These are phyloP conservation scores for Dorcus parallelipipedus DNA, from an alignment of 2,888 invertebrate genomes.

Conservation along the genomic window DNA sequence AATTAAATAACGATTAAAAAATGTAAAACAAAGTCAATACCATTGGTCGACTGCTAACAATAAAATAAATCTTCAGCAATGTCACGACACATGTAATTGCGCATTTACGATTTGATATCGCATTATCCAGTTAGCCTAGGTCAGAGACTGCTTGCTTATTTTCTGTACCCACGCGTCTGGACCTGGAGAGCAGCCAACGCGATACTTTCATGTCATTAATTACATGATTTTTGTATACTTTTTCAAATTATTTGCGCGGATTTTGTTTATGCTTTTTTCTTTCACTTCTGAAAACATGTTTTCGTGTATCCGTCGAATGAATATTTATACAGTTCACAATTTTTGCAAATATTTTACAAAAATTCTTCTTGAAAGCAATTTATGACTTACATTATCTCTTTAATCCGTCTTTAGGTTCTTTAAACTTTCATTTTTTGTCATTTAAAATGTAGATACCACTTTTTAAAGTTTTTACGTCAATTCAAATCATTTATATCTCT, in stretches of 20 bases:
- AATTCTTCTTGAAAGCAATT: too few species aligned
- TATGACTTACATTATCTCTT: too few species aligned
- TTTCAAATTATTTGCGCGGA: background rate
- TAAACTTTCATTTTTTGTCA: too few species aligned
- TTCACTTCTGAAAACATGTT: conserved; percentile 1
- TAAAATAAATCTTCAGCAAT: conserved; percentile 27
- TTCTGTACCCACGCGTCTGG: conserved; percentile 24
- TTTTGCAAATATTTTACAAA: background rate
- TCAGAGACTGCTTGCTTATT: conserved; percentile 22
- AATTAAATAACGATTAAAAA: too few species aligned
- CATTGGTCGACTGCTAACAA: background rate
- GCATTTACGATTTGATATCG: conserved; percentile 43
- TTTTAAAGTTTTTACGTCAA: too few species aligned
- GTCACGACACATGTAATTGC: conserved; percentile 46
- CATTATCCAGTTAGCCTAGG: conserved; percentile 24
- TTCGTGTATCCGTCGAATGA: background rate
- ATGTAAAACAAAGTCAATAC: too few species aligned
- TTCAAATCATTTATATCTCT: background rate
- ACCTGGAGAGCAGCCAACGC: conserved; percentile 29
- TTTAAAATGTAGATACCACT: too few species aligned
- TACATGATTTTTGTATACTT: conserved; percentile 14
- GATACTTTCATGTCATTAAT: conserved; percentile 27
- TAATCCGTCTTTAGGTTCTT: too few species aligned
- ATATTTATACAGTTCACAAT: background rate
- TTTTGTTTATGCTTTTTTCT: background rate